Evolutionary conservation across 2,888 invertebrate species (phyloP).

Genomic region (Opisthograptis luteolata): DNA sequence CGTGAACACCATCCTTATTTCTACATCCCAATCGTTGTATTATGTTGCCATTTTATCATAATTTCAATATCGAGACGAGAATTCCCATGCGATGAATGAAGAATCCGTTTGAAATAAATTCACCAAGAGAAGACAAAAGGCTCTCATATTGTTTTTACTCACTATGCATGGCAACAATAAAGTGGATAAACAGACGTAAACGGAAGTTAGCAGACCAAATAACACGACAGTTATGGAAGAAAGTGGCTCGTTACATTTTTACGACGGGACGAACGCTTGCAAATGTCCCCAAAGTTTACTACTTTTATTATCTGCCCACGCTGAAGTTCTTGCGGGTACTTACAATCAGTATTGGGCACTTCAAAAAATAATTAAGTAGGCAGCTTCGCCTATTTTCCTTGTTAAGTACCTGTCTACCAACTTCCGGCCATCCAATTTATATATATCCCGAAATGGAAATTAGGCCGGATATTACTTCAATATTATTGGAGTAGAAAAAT

Average conservation of each 20-base stretch:
- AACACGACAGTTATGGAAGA: slow-evolving; percentile 51
- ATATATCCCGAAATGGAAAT: slow-evolving; percentile 7
- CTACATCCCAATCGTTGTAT: slow-evolving; percentile 28
- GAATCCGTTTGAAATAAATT: slow-evolving; percentile 36
- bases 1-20: slow-evolving; percentile 24
- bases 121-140: slow-evolving; percentile 24
- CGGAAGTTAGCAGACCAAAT: slow-evolving; percentile 40
- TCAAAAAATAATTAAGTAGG: slow-evolving; percentile 6
- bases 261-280: slow-evolving; percentile 38
- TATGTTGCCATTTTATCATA: slow-evolving; percentile 38
- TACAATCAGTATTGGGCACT: slow-evolving; percentile 8
- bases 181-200: slow-evolving; percentile 40
- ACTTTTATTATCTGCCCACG: slow-evolving; percentile 31
- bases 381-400: slow-evolving; percentile 2
- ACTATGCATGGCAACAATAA: slow-evolving; percentile 38
- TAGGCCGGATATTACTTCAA: slow-evolving; percentile 9
- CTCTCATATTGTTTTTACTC: slow-evolving; percentile 35
- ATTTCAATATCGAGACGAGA: slow-evolving; percentile 39
- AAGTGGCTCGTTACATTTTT: slow-evolving; percentile 48
- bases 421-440: slow-evolving; percentile 1
- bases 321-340: slow-evolving; percentile 9
- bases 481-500: background rate
- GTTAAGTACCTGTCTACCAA: background rate
- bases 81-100: slow-evolving; percentile 27
- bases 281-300: slow-evolving; percentile 32